Evolutionary conservation across 2,113 vertebrate species (phyloP).

Genomic region (Misgurnus mizolepis): DNA sequence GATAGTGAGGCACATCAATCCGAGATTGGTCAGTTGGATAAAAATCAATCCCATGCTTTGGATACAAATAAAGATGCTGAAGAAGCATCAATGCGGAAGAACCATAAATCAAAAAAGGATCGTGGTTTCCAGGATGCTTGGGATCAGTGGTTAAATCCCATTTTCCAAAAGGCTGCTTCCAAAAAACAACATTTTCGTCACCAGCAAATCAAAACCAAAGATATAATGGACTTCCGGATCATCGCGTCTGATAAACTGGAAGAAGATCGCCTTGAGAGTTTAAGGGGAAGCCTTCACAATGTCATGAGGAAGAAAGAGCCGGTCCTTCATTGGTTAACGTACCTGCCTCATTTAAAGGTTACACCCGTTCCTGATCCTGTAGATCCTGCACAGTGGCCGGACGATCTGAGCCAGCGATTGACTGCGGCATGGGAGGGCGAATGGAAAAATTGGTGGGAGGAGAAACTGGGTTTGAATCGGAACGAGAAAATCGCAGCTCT

Average conservation of each 20-base stretch:
- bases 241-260: not conserved
- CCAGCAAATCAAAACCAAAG: not conserved
- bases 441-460: slow-evolving; percentile 78
- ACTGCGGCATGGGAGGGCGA: slow-evolving; percentile 72
- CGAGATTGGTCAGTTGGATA: not conserved
- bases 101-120: not conserved
- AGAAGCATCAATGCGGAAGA: slow-evolving; percentile 5
- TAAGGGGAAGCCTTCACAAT: slow-evolving; percentile 51
- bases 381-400: slow-evolving; percentile 48
- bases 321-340: slow-evolving; percentile 54
- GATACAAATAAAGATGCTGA: not conserved
- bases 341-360: not conserved
- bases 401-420: slow-evolving; percentile 77
- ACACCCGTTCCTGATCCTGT: slow-evolving; percentile 44
- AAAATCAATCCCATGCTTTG: not conserved
- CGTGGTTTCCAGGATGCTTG: slow-evolving; percentile 49
- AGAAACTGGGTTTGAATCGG: slow-evolving; percentile 60
- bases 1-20: not conserved
- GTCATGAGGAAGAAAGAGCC: slow-evolving; percentile 67
- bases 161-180: slow-evolving; percentile 1
- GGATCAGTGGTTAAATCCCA: slow-evolving; percentile 67
- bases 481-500: slow-evolving; percentile 57
- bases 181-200: not conserved
- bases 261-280: not conserved
- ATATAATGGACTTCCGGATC: not conserved